A percentile compares a stretch with the other conserved stretches of the same genome.
These are phyloP conservation scores for Channallabes apus DNA, from an alignment of 2,797 vertebrate species.

Conservation along the genomic window DNA sequence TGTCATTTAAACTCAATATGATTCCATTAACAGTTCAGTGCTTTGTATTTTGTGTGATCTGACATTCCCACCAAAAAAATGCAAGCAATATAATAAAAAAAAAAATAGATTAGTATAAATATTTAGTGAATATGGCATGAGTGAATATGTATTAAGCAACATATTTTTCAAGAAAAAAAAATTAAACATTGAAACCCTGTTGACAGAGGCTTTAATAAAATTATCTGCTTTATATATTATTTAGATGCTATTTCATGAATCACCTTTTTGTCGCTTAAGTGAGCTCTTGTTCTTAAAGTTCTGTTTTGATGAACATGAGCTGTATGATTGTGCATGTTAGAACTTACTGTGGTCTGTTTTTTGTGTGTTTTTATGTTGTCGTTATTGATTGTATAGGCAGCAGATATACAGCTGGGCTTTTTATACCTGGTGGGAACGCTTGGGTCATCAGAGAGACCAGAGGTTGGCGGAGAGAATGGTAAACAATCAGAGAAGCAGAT, in stretches of 20 bases:
- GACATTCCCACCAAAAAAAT: background rate
- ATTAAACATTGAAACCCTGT: background rate
- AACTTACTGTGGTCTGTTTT: background rate
- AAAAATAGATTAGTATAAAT: background rate
- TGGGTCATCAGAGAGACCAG: conserved; percentile 69
- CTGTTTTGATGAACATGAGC: background rate
- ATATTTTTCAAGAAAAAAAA: background rate
- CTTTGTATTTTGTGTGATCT: background rate
- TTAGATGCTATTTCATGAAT: background rate
- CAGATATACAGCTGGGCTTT: conserved; percentile 71
- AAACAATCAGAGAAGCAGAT: conserved; percentile 32
- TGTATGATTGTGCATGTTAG: background rate
- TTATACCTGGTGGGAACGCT: conserved; percentile 76
- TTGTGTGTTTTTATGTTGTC: background rate
- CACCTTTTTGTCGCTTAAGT: background rate
- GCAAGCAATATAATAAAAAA: background rate
- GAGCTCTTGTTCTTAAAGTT: background rate
- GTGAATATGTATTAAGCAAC: background rate
- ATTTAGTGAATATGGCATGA: background rate
- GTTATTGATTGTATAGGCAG: conserved; percentile 57
- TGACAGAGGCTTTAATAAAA: background rate
- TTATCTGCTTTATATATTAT: background rate
- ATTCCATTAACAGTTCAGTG: background rate
- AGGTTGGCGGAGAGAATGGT: conserved; percentile 78
- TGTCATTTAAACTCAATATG: background rate